Percentiles rank a stretch among this genome's conserved stretches.
Evolutionary conservation across 2,888 invertebrate species (phyloP).

Genomic region (Pollenia griseotomentosa): DNA sequence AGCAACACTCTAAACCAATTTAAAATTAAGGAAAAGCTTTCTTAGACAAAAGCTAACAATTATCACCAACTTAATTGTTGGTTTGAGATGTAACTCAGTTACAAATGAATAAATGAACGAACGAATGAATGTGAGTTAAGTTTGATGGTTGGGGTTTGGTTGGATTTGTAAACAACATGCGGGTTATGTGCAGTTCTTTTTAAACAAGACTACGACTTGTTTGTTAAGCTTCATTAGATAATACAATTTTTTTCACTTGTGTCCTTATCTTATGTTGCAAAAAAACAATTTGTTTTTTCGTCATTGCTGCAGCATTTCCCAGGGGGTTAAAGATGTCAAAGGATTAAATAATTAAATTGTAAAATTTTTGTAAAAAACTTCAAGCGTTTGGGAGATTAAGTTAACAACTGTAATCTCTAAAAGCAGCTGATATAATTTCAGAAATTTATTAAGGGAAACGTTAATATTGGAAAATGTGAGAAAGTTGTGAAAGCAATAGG

Average conservation of each 20-base stretch:
- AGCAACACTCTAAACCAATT: constrained; percentile 38
- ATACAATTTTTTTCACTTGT: background rate
- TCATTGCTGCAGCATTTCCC: constrained; percentile 16
- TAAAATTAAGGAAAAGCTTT: constrained; percentile 56
- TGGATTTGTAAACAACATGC: background rate
- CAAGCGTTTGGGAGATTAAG: constrained; percentile 29
- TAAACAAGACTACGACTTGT: constrained; percentile 10
- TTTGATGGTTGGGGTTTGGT: background rate
- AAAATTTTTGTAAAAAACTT: constrained; percentile 27
- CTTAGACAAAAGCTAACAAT: constrained; percentile 57
- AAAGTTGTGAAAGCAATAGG: too few relatives aligned
- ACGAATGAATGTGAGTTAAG: background rate
- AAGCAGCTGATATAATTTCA: background rate
- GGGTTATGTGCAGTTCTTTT: constrained; percentile 29
- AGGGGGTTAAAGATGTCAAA: constrained; percentile 21
- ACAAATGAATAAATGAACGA: background rate
- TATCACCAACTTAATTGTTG: constrained; percentile 63
- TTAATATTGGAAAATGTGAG: background rate
- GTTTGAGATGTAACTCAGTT: constrained; percentile 9
- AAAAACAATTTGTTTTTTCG: background rate
- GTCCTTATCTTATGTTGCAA: constrained; percentile 29
- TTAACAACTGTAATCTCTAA: constrained; percentile 16
- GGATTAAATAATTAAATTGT: constrained; percentile 29
- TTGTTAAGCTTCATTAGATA: constrained; percentile 47
- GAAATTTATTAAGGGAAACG: background rate